Evolutionary conservation across 1,140 invertebrate species (phyloP), one percentile per base, ranked within the genome.

Genomic region (Microplitis mediator): DNA sequence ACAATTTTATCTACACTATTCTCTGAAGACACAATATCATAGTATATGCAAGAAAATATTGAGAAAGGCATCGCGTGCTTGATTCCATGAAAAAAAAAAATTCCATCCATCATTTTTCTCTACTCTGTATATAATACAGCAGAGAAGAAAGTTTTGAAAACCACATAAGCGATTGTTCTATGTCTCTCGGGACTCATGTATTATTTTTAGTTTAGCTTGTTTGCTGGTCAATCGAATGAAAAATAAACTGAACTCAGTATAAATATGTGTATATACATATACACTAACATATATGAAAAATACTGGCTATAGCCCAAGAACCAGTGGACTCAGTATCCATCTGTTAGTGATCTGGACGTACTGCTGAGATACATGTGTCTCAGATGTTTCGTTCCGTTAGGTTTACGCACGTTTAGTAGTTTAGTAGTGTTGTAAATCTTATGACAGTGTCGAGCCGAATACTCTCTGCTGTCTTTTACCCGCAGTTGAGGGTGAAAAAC

Each of bases 371-470:
- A 78, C 77, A 81, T 69, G 75, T 80, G 79, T 80, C 56, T 54
- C 39, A 45, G 39, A 45, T 45, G 11, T 11, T 45, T 45, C 6
- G 39, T 45, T 13, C 66, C 36, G 35, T 70, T 32, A 16, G n/a
- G 35, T 35, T 62, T 63, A 14, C 32, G 34, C 39, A 11, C 50
- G 23, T 60, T 66, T 51, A 35, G 14, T 14, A 58, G 9, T 14
- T 32, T 54, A 14, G n/a, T 50, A 36, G 50, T 65, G 64, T 80
- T 76, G 79, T 82, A 82, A 81, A 82, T 80, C 79, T 80, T 81
- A 31, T 39, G 73, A 67, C 31, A 56, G 39, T 45, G 39, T 45
- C 5, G 39, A 45, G 39, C 39, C 11, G 39, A 45, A 4, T 45
- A 45, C 11, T 45, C 39, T 45, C 11, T 34, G 69, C 65, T 71